Evolutionary conservation across 2,888 invertebrate genomes (phyloP).

Genomic region (Eupithecia inturbata): DNA sequence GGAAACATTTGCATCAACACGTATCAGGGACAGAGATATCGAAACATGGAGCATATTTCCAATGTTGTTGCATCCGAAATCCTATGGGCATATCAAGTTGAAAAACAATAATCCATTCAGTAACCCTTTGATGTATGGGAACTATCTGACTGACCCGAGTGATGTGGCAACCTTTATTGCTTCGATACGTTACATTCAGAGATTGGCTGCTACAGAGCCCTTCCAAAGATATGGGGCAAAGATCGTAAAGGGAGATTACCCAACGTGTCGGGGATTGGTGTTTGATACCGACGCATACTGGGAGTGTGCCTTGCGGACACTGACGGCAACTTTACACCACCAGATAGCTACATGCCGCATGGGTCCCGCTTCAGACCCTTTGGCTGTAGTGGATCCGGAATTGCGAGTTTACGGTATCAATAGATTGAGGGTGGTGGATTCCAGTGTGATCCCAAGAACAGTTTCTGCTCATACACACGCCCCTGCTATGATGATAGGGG

Average conservation of each 20-base stretch:
- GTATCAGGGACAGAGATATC: conserved; percentile 55
- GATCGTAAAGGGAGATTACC: conserved; percentile 78
- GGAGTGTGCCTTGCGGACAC: conserved; percentile 86
- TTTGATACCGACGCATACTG: conserved; percentile 88
- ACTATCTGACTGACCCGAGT: conserved; percentile 88
- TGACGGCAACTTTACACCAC: conserved; percentile 86
- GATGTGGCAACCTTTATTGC: conserved; percentile 85
- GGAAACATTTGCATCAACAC: conserved; percentile 82
- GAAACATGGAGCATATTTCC: conserved; percentile 86
- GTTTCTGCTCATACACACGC: conserved; percentile 88
- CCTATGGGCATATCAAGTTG: conserved; percentile 87
- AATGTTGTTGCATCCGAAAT: conserved; percentile 90
- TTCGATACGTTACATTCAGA: conserved; percentile 85
- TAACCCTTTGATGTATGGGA: conserved; percentile 91
- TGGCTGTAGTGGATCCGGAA: conserved; percentile 86
- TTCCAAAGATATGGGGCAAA: conserved; percentile 84
- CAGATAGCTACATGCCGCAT: conserved; percentile 88
- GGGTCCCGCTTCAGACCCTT: conserved; percentile 86
- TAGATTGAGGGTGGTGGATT: conserved; percentile 86
- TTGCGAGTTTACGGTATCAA: conserved; percentile 85
- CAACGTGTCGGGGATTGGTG: conserved; percentile 75
- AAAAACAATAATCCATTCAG: conserved; percentile 89
- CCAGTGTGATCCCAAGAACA: conserved; percentile 87
- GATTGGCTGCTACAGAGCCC: conserved; percentile 82
- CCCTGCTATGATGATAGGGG: conserved; percentile 88